Percentiles rank a stretch among this genome's conserved stretches.
Conservation (phyloP, 2,888 invertebrate genomes). For the Dinocampus coccinellae region DNA sequence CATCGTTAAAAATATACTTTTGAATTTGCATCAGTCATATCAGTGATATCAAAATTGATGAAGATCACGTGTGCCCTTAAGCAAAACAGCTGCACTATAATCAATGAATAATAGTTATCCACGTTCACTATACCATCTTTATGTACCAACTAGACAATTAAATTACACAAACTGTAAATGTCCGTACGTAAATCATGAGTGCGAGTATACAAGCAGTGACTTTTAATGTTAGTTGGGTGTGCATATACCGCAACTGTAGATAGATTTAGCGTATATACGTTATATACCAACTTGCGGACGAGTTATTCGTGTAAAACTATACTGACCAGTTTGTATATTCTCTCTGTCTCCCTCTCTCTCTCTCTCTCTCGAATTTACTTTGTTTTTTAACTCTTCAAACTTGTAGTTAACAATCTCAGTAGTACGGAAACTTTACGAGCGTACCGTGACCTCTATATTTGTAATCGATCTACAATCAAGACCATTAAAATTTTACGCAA, state of each 20-base stretch:
- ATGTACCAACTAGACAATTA: slow-evolving; percentile 58
- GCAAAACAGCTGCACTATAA: slow-evolving; percentile 33
- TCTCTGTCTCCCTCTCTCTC: slow-evolving; percentile 11
- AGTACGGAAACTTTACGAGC: slow-evolving; percentile 35
- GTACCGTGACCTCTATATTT: slow-evolving; percentile 5
- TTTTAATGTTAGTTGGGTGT: slow-evolving; percentile 37
- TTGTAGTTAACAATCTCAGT: not conserved
- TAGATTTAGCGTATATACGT: not conserved
- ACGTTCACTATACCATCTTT: slow-evolving; percentile 46
- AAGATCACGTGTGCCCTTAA: slow-evolving; percentile 11
- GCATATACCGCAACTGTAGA: slow-evolving; percentile 21
- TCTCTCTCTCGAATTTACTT: not conserved
- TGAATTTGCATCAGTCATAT: not conserved
- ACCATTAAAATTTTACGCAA: slow-evolving; percentile 22
- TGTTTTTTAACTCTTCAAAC: too few relatives aligned
- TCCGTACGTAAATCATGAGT: slow-evolving; percentile 52
- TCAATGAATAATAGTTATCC: slow-evolving; percentile 17
- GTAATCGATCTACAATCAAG: not conserved
- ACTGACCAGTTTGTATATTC: not conserved
- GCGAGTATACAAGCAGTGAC: slow-evolving; percentile 28
- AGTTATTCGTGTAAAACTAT: slow-evolving; percentile 38
- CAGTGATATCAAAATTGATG: not conserved
- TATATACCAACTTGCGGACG: slow-evolving; percentile 36
- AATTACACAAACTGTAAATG: slow-evolving; percentile 59
- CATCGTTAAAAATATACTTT: too few relatives aligned